phyloP scores from a whole-genome alignment of 2,113 vertebrate species.

The Pteruthius melanotis region DNA sequence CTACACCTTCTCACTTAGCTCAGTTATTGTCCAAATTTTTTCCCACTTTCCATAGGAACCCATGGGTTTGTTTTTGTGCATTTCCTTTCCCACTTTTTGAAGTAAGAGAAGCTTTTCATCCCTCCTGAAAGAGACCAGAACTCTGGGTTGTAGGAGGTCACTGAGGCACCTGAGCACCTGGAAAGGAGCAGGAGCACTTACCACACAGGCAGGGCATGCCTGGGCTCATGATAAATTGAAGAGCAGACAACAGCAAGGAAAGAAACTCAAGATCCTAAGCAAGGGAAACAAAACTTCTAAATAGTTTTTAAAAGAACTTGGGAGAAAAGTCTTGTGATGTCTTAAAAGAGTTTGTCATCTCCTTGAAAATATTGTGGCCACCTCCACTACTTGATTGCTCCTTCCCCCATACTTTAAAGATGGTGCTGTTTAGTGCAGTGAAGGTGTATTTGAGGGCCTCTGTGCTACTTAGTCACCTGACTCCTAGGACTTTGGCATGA shows the following conservation, averaged over 20 bases:
- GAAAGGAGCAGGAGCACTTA: not conserved
- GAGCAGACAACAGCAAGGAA: not conserved
- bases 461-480: not conserved
- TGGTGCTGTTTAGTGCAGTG: not conserved
- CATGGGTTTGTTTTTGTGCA: not conserved
- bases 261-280: not conserved
- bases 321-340: not conserved
- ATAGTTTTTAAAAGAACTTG: not conserved
- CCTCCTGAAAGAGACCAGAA: not conserved
- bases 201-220: fast-evolving
- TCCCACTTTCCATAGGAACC: not conserved
- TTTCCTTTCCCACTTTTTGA: not conserved
- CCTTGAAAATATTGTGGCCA: not conserved
- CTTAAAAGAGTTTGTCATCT: not conserved
- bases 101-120: not conserved
- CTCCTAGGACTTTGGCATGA: not conserved
- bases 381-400: not conserved
- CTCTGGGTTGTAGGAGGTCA: not conserved
- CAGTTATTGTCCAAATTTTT: not conserved
- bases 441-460: fast-evolving
- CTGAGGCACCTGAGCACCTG: not conserved
- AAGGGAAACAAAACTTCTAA: not conserved
- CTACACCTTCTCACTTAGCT: not conserved
- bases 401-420: not conserved
- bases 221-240: not conserved